Conservation (phyloP, 23 tunicate genomes). For the Oikopleura dioica region DNA sequence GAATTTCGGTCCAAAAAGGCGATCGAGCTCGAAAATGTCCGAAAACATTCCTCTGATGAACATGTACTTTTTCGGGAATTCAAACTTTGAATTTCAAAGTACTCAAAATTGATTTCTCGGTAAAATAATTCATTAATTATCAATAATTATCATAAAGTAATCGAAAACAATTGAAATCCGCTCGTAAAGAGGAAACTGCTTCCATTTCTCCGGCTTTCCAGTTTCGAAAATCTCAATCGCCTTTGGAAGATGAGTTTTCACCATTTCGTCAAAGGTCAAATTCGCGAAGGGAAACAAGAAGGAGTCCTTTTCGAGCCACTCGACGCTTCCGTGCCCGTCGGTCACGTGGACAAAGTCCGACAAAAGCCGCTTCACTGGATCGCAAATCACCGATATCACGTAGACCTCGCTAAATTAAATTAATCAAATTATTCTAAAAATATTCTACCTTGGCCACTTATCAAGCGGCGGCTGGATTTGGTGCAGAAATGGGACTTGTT, state of each 20-base stretch:
- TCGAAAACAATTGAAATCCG: no score
- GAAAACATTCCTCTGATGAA: background rate
- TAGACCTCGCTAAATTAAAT: background rate
- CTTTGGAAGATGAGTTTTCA: background rate
- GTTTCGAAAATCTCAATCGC: background rate
- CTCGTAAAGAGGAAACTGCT: background rate
- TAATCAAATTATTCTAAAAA: no score
- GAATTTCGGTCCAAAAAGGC: background rate
- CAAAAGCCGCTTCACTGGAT: conserved; percentile 6
- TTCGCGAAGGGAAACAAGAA: background rate
- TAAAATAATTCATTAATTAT: no score
- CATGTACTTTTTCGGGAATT: background rate
- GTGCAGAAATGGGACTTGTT: background rate
- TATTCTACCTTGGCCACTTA: no score
- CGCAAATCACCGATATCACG: background rate
- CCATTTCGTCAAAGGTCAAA: conserved; percentile 10
- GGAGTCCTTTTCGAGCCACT: background rate
- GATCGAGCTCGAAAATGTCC: conserved; percentile 4
- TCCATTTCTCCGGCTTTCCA: background rate
- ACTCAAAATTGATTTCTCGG: no score
- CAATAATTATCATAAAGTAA: no score
- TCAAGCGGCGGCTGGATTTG: background rate
- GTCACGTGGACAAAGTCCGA: background rate
- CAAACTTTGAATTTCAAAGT: no score
- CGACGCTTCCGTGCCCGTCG: background rate